Evolutionary conservation across 92 coral and sea anemone species (phyloP).

Genomic region (Virgularia gustaviana): DNA sequence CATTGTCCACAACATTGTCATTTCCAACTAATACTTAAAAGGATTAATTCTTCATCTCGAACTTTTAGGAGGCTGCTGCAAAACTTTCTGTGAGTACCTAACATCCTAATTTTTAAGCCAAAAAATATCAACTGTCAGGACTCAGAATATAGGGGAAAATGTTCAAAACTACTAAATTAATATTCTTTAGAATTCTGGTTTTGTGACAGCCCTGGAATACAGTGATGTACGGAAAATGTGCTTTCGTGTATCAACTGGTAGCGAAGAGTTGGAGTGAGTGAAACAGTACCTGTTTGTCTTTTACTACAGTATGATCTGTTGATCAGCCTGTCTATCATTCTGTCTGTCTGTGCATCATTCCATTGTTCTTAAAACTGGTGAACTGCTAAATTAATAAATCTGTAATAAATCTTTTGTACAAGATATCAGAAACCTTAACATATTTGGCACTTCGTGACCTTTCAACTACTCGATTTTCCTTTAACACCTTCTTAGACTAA

Average conservation of each 20-base stretch:
- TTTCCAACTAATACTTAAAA: not conserved
- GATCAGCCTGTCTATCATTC: no score
- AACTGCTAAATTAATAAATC: no score
- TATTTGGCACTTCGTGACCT: no score
- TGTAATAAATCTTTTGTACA: no score
- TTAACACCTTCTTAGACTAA: no score
- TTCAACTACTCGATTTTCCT: no score
- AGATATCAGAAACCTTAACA: no score
- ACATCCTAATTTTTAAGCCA: not conserved
- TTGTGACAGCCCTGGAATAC: slow-evolving; percentile 95
- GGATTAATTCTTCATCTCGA: not conserved
- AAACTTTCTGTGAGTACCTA: slow-evolving; percentile 74
- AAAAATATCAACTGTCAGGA: not conserved
- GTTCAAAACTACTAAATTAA: not conserved
- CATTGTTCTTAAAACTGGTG: not conserved
- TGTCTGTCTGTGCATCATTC: not conserved
- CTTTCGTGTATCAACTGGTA: slow-evolving; percentile 83
- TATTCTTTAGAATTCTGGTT: slow-evolving; percentile 70
- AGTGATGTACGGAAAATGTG: slow-evolving; percentile 92
- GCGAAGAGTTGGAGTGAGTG: slow-evolving; percentile 89
- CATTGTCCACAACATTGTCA: no score
- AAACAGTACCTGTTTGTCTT: not conserved
- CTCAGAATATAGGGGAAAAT: not conserved
- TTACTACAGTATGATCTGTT: not conserved
- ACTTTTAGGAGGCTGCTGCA: slow-evolving; percentile 81